Evolutionary conservation across 2,888 invertebrate species (phyloP).

Genomic region (Eudemis profundana): DNA sequence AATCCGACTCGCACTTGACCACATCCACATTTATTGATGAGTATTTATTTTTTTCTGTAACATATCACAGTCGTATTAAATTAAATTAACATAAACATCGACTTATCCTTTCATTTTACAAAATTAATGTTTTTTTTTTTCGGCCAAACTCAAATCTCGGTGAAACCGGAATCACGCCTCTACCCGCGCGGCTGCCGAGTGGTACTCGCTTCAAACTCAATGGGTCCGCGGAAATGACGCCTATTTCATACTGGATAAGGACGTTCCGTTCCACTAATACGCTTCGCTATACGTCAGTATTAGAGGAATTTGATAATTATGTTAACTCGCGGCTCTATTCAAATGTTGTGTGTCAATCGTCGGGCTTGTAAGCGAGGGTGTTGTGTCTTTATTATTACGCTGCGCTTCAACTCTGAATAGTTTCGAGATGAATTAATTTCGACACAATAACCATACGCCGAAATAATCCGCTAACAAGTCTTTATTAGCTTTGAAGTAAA

Average conservation of each 20-base stretch:
- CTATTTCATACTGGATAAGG: constrained; percentile 46
- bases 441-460: neutral
- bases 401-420: constrained; percentile 6
- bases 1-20: too few species aligned
- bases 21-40: too few species aligned
- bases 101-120: neutral
- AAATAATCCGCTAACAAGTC: neutral
- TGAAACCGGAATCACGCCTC: neutral
- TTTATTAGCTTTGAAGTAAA: constrained; percentile 5
- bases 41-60: too few species aligned
- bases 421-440: constrained; percentile 16
- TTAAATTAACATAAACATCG: too few species aligned
- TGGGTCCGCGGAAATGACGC: constrained; percentile 44
- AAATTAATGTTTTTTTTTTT: neutral
- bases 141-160: neutral
- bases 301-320: constrained; percentile 41
- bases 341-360: constrained; percentile 40
- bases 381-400: constrained; percentile 3
- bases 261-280: constrained; percentile 21
- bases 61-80: too few species aligned
- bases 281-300: constrained; percentile 1
- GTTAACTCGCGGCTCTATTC: constrained; percentile 38
- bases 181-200: constrained; percentile 18
- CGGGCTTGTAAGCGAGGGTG: neutral
- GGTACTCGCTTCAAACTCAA: constrained; percentile 23